These are phyloP conservation scores for Bostrychus sinensis DNA, from an alignment of 2,113 vertebrate species.

Conservation along the genomic window DNA sequence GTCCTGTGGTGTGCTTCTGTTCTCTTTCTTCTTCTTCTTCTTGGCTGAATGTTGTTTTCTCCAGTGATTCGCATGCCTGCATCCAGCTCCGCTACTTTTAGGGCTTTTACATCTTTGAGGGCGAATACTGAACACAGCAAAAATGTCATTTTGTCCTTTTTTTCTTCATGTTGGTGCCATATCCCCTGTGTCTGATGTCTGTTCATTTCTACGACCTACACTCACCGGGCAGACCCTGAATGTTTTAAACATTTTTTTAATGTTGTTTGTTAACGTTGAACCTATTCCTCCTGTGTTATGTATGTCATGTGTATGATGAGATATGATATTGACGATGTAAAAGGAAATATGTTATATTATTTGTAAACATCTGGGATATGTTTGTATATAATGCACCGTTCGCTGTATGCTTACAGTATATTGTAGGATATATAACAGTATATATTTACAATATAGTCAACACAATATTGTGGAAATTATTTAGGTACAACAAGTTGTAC, in stretches of 20 bases:
- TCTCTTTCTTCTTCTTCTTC: slow-evolving; percentile 49
- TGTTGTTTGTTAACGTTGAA: slow-evolving; percentile 58
- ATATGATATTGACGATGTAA: slow-evolving; percentile 57
- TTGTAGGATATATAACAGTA: slow-evolving; percentile 68
- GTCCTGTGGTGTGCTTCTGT: slow-evolving; percentile 64
- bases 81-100: slow-evolving; percentile 69
- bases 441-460: slow-evolving; percentile 74
- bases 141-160: slow-evolving; percentile 16
- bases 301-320: slow-evolving; percentile 61
- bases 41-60: slow-evolving; percentile 62
- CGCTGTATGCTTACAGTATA: slow-evolving; percentile 53
- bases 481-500: slow-evolving; percentile 43
- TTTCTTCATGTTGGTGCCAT: slow-evolving; percentile 52
- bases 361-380: slow-evolving; percentile 60
- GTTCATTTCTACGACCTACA: slow-evolving; percentile 51
- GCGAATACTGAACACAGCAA: slow-evolving; percentile 31
- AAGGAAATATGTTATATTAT: slow-evolving; percentile 56
- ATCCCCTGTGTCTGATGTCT: slow-evolving; percentile 35
- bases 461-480: slow-evolving; percentile 49
- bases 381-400: slow-evolving; percentile 59
- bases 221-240: slow-evolving; percentile 77
- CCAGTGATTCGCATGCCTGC: slow-evolving; percentile 68
- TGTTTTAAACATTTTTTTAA: slow-evolving; percentile 74
- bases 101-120: slow-evolving; percentile 51
- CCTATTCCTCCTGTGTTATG: slow-evolving; percentile 48